Evolutionary conservation across 1,140 invertebrate species (phyloP), one percentile per base, ranked within the genome.

Genomic region (Neoseiulus cucumeris): DNA sequence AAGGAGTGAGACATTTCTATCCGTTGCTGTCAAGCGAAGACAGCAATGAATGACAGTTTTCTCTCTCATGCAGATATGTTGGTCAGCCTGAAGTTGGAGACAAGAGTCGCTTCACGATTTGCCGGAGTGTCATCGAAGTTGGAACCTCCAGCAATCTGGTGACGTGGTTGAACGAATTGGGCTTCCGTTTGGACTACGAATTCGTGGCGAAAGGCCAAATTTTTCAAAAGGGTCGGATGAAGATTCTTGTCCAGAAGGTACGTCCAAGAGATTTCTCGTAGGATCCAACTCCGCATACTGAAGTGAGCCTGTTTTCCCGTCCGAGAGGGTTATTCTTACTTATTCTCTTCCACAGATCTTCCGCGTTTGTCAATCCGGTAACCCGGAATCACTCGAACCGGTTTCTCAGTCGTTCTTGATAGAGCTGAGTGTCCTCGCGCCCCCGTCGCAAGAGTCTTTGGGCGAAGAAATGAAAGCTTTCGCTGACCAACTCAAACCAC

Each of bases 221-320:
- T 83, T 96, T 96, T 72, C 82, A 90, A 64, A 96, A 96, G 79
- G 92, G 92, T 0, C 80, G 91, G 72, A 93, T 97, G 88, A 96
- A 96, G 75, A 87, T 95, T 1, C 93, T 89, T 1, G 90, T 96
- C 0, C 89, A 89, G 0, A 96, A 96, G 76, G 85, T 98, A 12
- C 18, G 18, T 92, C 88, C 70, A 91, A 90, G 71, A 64, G 17
- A 30, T 66, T 64, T 64, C 42, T 29, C 30, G 44, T 28, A 25
- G 28, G 45, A 67, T 67, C 25, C 65, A 65, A 18, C 59, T 4
- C 7, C 44, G 17, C 29, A 66, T 20, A 44, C 33, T 51, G 18
- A 18, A 65, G n/a, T 17, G 33, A 66, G 30, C 64, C 66, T 66
- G 44, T 67, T 39, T 66, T 68, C 29, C 28, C 41, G n/a, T 39